Evolutionary conservation across 2,888 invertebrate species (phyloP).

Genomic region (Rotaria sp.): DNA sequence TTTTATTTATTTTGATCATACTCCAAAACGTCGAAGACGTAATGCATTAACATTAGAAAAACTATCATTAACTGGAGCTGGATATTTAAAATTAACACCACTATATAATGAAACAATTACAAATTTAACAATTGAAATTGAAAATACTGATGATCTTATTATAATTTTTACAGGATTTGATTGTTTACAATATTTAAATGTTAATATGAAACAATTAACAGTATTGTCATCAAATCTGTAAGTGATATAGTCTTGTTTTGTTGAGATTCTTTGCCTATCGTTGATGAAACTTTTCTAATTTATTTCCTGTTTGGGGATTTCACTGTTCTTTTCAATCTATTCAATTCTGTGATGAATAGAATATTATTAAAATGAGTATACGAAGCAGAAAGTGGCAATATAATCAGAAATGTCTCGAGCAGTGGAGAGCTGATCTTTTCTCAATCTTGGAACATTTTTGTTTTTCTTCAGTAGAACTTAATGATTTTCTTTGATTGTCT

Average conservation of each 20-base stretch:
- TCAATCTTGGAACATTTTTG: too few relatives aligned
- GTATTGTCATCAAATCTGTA: not conserved
- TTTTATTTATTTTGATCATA: slow-evolving; percentile 1
- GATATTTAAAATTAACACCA: not conserved
- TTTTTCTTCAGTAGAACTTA: too few relatives aligned
- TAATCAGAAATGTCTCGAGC: too few relatives aligned
- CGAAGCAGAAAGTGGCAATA: too few relatives aligned
- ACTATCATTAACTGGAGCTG: not conserved
- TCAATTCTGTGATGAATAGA: too few relatives aligned
- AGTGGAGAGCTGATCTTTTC: too few relatives aligned
- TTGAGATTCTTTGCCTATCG: too few relatives aligned
- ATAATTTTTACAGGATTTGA: not conserved
- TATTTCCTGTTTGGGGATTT: too few relatives aligned
- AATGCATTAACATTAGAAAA: not conserved
- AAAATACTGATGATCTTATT: not conserved
- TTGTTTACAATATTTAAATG: not conserved
- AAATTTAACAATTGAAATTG: slow-evolving; percentile 7
- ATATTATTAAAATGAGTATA: too few relatives aligned
- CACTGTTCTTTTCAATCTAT: too few relatives aligned
- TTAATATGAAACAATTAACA: not conserved
- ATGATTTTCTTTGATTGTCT: too few relatives aligned
- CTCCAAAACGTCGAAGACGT: not conserved
- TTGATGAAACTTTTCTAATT: too few relatives aligned
- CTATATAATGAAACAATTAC: not conserved
- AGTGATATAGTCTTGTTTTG: not conserved